These are phyloP conservation scores for Chascanopsetta lugubris DNA, from an alignment of 2,113 vertebrate genomes.

Conservation along the genomic window DNA sequence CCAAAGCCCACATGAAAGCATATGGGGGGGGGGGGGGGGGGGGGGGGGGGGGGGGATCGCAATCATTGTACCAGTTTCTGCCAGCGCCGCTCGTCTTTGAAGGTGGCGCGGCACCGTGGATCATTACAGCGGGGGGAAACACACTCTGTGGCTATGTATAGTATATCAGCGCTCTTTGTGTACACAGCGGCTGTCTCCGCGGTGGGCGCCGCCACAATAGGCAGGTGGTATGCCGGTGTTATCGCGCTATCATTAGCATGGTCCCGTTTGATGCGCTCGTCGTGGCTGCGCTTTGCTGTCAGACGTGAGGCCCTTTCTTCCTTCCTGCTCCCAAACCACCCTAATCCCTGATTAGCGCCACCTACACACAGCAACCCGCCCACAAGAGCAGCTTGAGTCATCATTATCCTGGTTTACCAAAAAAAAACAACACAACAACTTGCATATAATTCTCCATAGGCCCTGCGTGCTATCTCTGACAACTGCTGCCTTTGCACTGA, in stretches of 20 bases:
- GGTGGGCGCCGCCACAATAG: slow-evolving; percentile 26
- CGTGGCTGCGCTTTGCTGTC: slow-evolving; percentile 25
- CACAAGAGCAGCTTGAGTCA: slow-evolving; percentile 58
- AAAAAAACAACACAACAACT: slow-evolving; percentile 24
- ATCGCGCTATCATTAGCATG: slow-evolving; percentile 51
- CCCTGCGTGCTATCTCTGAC: slow-evolving; percentile 4
- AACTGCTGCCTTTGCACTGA: slow-evolving; percentile 15
- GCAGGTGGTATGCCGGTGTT: slow-evolving; percentile 31
- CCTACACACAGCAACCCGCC: slow-evolving; percentile 47
- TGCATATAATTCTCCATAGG: slow-evolving; percentile 25
- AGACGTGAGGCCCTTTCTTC: slow-evolving; percentile 26
- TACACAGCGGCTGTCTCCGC: not conserved
- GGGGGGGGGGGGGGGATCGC: slow-evolving; percentile 57
- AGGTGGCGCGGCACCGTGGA: slow-evolving; percentile 44
- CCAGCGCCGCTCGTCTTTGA: slow-evolving; percentile 58
- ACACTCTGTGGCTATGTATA: slow-evolving; percentile 22
- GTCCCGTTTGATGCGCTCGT: slow-evolving; percentile 40
- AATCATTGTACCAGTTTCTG: slow-evolving; percentile 64
- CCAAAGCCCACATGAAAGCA: slow-evolving; percentile 69
- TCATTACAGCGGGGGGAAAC: slow-evolving; percentile 60
- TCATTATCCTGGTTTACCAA: slow-evolving; percentile 49
- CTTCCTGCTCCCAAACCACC: slow-evolving; percentile 18
- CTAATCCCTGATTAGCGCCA: slow-evolving; percentile 69
- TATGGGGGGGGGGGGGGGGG: too few relatives aligned
- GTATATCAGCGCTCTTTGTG: slow-evolving; percentile 19